Evolutionary conservation across 2,113 vertebrate species (phyloP).

Genomic region (Origma solitaria): DNA sequence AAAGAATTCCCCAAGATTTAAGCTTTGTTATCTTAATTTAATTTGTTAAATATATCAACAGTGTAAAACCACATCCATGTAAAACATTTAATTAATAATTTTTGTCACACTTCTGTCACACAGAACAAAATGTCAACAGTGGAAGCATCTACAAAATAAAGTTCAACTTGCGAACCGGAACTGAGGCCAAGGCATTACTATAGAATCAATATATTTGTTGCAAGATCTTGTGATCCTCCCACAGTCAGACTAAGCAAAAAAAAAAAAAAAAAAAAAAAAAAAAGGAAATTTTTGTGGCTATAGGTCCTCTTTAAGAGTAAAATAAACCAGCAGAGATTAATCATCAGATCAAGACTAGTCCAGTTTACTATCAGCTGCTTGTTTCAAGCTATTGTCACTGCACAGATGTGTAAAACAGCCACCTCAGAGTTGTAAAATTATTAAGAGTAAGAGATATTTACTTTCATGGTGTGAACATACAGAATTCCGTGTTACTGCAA

Average conservation of each 20-base stretch:
- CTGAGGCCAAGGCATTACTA: neutral
- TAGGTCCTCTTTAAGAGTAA: neutral
- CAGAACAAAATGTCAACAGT: neutral
- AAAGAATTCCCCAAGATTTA: neutral
- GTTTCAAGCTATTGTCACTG: neutral
- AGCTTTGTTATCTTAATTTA: neutral
- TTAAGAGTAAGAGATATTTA: neutral
- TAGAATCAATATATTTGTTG: neutral
- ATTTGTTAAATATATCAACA: neutral
- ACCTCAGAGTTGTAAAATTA: neutral
- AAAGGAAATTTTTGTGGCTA: neutral
- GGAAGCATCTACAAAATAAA: slow-evolving; percentile 40
- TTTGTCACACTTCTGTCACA: slow-evolving; percentile 22
- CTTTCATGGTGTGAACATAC: neutral
- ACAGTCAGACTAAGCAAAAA: neutral
- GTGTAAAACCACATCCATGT: neutral
- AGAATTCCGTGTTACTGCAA: neutral
- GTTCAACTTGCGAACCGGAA: neutral
- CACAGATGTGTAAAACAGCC: neutral
- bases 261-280: neutral
- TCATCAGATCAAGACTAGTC: neutral
- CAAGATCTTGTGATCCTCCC: neutral
- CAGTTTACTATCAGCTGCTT: neutral
- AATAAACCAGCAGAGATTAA: neutral
- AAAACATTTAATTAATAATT: neutral